phyloP scores from a whole-genome alignment of 2,113 vertebrate genomes.

The Prolemur simus region DNA sequence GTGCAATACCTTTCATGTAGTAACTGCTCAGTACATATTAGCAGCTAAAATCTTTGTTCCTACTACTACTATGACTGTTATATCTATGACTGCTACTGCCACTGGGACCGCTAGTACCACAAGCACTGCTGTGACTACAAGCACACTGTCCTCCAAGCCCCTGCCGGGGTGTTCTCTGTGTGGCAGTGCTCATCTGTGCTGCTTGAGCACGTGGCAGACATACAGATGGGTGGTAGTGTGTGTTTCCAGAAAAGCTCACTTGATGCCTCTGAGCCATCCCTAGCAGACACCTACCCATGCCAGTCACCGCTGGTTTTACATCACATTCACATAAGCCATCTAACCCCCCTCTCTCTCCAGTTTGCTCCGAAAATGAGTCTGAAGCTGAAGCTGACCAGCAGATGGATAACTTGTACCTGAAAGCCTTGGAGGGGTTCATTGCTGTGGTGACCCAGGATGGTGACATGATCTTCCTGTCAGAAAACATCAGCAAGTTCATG shows the following conservation, averaged over 20 bases:
- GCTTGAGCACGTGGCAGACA: background rate
- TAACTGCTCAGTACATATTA: background rate
- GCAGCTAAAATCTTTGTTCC: background rate
- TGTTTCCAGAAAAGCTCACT: background rate
- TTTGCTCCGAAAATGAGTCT: slow-evolving; percentile 83
- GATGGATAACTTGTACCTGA: slow-evolving; percentile 89
- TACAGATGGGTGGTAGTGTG: background rate
- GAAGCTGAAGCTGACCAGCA: slow-evolving; percentile 83
- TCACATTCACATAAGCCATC: background rate
- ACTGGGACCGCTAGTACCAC: background rate
- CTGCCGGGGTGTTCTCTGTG: background rate
- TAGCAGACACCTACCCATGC: background rate
- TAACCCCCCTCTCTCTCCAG: slow-evolving; percentile 62
- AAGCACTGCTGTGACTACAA: background rate
- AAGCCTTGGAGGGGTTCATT: slow-evolving; percentile 94
- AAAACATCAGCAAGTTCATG: slow-evolving; percentile 95
- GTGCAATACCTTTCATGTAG: background rate
- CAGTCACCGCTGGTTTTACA: background rate
- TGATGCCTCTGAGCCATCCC: background rate
- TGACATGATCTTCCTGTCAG: slow-evolving; percentile 95
- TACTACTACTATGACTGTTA: too few species aligned
- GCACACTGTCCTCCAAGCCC: background rate
- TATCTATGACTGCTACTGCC: accelerated
- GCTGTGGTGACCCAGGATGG: slow-evolving; percentile 94
- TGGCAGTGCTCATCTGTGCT: background rate